Evolutionary conservation across 2,797 vertebrate genomes (phyloP), one percentile per base, ranked within the genome.

Genomic region (Hippoglossus hippoglossus): DNA sequence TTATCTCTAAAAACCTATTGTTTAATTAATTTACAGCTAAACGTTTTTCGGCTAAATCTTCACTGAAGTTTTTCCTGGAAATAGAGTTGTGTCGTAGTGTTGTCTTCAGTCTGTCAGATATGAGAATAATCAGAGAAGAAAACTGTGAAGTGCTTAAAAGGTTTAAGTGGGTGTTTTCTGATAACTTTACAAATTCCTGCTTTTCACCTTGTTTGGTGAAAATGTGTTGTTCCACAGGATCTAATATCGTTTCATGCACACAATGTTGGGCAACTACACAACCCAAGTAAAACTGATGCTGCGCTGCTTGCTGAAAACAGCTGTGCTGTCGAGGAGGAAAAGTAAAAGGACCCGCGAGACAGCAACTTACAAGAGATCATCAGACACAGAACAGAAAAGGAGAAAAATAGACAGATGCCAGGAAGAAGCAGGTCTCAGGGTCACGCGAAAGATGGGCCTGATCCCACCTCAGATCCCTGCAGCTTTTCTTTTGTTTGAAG

Each of bases 401-500:
- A 85, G 84, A 70, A 73, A 77, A 83, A 81, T 52, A 89, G 88
- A 83, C 89, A 86, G 85, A 88, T 88, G 87, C 84, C 91, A 88
- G 90, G 89, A 92, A 90, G 85, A 66, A 85, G 81, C 84, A 61
- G 92, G 91, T 93, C 91, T 80, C 1, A 21, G 83, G 92, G 92
- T 91, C 92, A 92, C 18, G 77, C 65, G 3, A 87, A 89, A 92
- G 92, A 93, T 89, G 91, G 89, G 88, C 81, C 89, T 91, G 86
- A 93, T 93, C 92, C 92, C 88, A 89, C 87, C 90, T 91, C 80
- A 87, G 88, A 91, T 93, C 93, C 92, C 85, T 60, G 77, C 73
- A 90, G 91, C 90, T 91, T 92, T 91, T 82, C 86, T 74, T 76
- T 70, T 79, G 90, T 94, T 94, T 95, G 93, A 94, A 92, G 89